phyloP scores from a whole-genome alignment of 2,113 vertebrate genomes.

The Anthoscopus minutus region DNA sequence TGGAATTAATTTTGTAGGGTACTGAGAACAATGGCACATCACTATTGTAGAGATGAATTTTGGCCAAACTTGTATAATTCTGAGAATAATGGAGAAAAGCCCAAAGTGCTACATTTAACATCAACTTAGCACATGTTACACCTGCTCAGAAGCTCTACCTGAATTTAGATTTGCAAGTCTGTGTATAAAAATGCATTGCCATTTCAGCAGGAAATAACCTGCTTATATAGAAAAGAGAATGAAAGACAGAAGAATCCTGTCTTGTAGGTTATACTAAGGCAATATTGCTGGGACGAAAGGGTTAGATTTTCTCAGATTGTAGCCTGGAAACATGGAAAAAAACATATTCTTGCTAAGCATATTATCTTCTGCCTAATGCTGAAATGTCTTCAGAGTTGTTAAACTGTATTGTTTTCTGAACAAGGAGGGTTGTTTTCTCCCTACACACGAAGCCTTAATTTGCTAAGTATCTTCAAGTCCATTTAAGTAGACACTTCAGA shows the following conservation, averaged over 20 bases:
- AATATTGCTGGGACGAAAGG: background rate
- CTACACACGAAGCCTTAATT: background rate
- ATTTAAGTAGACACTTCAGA: background rate
- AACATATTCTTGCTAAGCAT: background rate
- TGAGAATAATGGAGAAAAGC: background rate
- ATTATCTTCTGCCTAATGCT: background rate
- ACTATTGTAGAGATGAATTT: background rate
- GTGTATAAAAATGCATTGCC: background rate
- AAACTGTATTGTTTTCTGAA: background rate
- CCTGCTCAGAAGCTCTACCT: background rate
- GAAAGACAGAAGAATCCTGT: background rate
- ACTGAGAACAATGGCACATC: background rate
- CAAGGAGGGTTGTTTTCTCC: background rate
- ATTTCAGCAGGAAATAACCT: background rate
- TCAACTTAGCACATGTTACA: background rate
- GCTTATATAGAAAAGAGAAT: background rate
- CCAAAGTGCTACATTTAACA: background rate
- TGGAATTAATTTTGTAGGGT: background rate
- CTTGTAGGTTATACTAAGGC: background rate
- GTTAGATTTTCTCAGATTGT: background rate
- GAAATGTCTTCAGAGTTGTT: background rate
- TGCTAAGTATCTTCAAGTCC: background rate
- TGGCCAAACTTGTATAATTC: background rate
- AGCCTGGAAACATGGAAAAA: background rate
- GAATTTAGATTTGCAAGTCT: background rate